These are phyloP conservation scores for Hirtodrosophila trivittata DNA, from an alignment of 2,888 invertebrate species.

Conservation along the genomic window DNA sequence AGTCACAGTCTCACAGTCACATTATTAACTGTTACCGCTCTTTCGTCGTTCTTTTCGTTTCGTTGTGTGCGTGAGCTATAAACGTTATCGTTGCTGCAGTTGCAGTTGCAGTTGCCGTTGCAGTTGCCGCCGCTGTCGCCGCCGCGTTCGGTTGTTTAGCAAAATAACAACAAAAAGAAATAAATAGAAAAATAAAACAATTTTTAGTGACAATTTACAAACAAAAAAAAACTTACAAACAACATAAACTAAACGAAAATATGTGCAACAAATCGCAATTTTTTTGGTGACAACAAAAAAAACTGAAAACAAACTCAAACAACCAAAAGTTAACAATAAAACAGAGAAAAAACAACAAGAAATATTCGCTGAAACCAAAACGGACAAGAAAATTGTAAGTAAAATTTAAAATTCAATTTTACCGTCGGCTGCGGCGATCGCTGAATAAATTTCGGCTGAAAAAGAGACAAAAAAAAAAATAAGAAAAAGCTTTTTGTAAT, in stretches of 20 bases:
- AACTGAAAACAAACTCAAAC: constrained; percentile 6
- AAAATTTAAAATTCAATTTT: constrained; percentile 4
- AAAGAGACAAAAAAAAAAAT: constrained; percentile 4
- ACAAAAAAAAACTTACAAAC: constrained; percentile 5
- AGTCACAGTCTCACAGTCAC: constrained; percentile 28
- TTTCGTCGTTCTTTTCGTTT: neutral
- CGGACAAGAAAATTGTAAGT: constrained; percentile 37
- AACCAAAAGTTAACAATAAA: constrained; percentile 7
- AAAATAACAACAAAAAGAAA: neutral
- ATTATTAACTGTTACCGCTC: constrained; percentile 19
- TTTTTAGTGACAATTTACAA: constrained; percentile 5
- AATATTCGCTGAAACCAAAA: constrained; percentile 4
- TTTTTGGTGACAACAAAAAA: constrained; percentile 44
- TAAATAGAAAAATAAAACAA: constrained; percentile 5
- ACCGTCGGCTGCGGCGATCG: constrained; percentile 23
- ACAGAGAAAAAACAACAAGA: constrained; percentile 10
- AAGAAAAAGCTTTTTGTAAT: constrained; percentile 25
- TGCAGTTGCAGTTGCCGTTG: neutral
- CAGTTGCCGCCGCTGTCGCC: constrained; percentile 11
- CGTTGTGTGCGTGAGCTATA: constrained; percentile 16
- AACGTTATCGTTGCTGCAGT: constrained; percentile 13
- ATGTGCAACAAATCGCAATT: constrained; percentile 44
- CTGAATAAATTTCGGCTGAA: constrained; percentile 20
- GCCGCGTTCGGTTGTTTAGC: constrained; percentile 15
- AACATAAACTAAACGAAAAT: constrained; percentile 18